phyloP scores from a whole-genome alignment of 2,113 vertebrate species.

The Oriolus oriolus region DNA sequence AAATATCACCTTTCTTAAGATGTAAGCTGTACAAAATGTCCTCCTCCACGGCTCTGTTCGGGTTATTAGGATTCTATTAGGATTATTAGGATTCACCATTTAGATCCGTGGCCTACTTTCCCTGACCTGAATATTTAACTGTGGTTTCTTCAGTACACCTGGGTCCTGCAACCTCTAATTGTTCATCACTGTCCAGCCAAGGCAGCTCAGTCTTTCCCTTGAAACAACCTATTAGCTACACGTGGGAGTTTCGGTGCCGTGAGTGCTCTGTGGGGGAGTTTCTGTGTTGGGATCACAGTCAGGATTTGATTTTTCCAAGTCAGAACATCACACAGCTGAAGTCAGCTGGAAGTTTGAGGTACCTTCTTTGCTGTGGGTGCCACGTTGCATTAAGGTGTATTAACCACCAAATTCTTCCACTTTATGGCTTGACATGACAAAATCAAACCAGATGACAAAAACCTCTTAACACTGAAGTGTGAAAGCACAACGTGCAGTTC shows the following conservation, averaged over 20 bases:
- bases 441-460: background rate
- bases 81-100: background rate
- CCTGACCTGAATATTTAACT: slow-evolving; percentile 12
- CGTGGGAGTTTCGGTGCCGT: background rate
- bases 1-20: background rate
- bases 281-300: background rate
- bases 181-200: background rate
- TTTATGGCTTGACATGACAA: background rate
- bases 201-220: background rate
- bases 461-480: background rate
- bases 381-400: background rate
- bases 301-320: background rate
- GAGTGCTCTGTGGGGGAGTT: background rate
- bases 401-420: background rate
- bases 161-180: background rate
- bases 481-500: background rate
- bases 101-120: background rate
- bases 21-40: background rate
- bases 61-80: background rate
- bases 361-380: background rate
- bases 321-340: background rate
- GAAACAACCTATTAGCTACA: background rate
- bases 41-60: background rate
- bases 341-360: background rate
- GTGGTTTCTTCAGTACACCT: background rate